Evolutionary conservation across 64 coral and sea anemone species (phyloP), one percentile per base, ranked within the genome.

Genomic region (Orbicella faveolata): DNA sequence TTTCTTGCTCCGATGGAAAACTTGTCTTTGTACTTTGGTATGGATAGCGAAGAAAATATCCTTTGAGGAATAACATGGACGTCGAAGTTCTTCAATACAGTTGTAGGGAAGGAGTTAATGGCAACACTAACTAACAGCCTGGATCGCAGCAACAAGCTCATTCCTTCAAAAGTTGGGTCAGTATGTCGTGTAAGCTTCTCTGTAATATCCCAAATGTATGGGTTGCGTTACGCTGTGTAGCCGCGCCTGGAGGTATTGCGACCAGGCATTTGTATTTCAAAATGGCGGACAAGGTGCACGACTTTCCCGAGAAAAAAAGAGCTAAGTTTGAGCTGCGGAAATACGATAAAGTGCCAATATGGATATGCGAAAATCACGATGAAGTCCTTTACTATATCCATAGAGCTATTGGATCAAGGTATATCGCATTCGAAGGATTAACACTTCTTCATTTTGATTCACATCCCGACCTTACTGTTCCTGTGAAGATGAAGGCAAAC

Each of bases 281-380:
- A 4, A 96, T 94, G 92, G 88, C 88, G 95, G 92, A 80, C 25
- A 84, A 84, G 21, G 13, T 4, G 0, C 5, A 10, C 2, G 4
- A 16, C 72, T 65, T 78, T 81, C 91, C 51, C 76, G n/a, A 79
- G 72, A 75, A 14, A 93, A 98, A 96, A 66, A 95, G 85, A 72
- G 74, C 41, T 4, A 99, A 89, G 93, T 86, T 34, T 51, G 88
- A 74, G 36, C 63, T 74, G 6, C 79, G 94, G 64, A 91, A 80
- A 23, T 99, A 89, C 57, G 15, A 75, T 7, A 95, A 87, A 73
- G 75, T 99, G 18, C 97, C 97, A 34, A 79, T 96, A 8, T 93
- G 93, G 93, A 95, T 99, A 90, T 99, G 97, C 51, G 97, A 99
- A 86, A 95, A 95, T 79, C 97, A 99, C 63, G 94, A 99, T 61